Percentiles rank a stretch among this genome's conserved stretches.
These are phyloP conservation scores for Lamellibrachia luymesi DNA, from an alignment of 1,140 invertebrate genomes.

Conservation along the genomic window DNA sequence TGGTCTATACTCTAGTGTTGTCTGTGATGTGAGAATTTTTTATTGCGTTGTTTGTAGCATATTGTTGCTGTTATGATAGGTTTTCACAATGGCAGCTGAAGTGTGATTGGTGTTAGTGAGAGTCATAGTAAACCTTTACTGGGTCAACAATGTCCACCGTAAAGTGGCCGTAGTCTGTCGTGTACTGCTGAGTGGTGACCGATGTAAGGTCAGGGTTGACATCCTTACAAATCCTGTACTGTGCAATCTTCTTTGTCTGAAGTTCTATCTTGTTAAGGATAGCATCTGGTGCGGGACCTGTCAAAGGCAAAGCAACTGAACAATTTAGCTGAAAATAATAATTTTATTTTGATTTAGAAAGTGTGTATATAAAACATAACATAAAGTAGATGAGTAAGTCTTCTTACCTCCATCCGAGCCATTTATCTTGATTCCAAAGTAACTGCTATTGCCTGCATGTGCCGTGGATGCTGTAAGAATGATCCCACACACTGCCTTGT, in stretches of 20 bases:
- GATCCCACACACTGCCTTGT: constrained; percentile 84
- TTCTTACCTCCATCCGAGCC: constrained; percentile 81
- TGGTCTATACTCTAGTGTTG: not conserved
- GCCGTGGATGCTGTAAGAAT: constrained; percentile 98
- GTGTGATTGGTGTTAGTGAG: constrained; percentile 35
- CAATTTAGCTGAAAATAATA: not conserved
- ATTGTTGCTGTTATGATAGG: not conserved
- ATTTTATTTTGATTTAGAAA: not conserved
- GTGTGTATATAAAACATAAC: not conserved
- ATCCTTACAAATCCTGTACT: not conserved
- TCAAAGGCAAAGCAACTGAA: not conserved
- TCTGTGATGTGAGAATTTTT: not conserved
- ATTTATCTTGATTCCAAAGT: constrained; percentile 99
- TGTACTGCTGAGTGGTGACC: not conserved
- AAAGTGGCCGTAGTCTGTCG: not conserved
- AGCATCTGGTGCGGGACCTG: not conserved
- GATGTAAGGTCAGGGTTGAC: not conserved
- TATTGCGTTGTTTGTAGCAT: not conserved
- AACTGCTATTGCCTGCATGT: constrained; percentile 92
- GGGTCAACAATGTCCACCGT: not conserved
- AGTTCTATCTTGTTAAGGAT: not conserved
- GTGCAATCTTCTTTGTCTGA: not conserved
- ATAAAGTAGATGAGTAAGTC: not conserved
- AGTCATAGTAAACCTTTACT: not conserved
- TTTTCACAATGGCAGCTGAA: constrained; percentile 53